phyloP scores from a whole-genome alignment of 2,888 invertebrate genomes.

The Protophormia terraenovae region DNA sequence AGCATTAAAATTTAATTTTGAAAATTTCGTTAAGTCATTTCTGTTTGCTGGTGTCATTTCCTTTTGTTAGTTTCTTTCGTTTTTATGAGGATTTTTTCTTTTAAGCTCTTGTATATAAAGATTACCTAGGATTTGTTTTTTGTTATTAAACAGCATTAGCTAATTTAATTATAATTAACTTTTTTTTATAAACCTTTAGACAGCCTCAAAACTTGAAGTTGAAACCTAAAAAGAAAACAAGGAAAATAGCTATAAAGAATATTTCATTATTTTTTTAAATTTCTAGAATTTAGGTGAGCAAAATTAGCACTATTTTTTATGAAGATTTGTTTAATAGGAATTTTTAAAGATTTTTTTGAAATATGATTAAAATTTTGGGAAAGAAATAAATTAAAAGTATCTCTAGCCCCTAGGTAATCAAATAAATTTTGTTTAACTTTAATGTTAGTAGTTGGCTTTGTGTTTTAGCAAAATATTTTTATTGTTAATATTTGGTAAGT shows the following conservation, averaged over 20 bases:
- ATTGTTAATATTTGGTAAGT: too few species aligned
- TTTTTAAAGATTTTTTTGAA: too few species aligned
- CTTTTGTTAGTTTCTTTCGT: not conserved
- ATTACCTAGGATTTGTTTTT: conserved; percentile 15
- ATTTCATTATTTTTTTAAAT: not conserved
- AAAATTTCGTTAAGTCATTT: not conserved
- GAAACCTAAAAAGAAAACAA: not conserved
- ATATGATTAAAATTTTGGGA: too few species aligned
- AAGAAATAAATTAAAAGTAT: too few species aligned
- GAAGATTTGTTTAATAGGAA: too few species aligned
- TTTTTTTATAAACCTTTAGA: not conserved
- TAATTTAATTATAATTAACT: conserved; percentile 11
- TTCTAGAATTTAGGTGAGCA: too few species aligned
- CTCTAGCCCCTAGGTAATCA: too few species aligned
- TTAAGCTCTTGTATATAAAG: not conserved
- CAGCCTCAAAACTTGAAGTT: not conserved
- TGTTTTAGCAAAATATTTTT: too few species aligned
- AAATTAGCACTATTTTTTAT: too few species aligned
- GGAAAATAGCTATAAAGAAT: not conserved
- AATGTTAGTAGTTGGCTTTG: too few species aligned
- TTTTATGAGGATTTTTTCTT: not conserved
- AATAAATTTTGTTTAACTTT: too few species aligned
- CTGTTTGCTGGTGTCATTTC: not conserved
- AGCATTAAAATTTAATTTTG: conserved; percentile 24
- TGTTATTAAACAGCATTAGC: not conserved